Evolutionary conservation across 2,113 vertebrate species (phyloP), one percentile per base, ranked within the genome.

Genomic region (Sinocyclocheilus maitianheensis): DNA sequence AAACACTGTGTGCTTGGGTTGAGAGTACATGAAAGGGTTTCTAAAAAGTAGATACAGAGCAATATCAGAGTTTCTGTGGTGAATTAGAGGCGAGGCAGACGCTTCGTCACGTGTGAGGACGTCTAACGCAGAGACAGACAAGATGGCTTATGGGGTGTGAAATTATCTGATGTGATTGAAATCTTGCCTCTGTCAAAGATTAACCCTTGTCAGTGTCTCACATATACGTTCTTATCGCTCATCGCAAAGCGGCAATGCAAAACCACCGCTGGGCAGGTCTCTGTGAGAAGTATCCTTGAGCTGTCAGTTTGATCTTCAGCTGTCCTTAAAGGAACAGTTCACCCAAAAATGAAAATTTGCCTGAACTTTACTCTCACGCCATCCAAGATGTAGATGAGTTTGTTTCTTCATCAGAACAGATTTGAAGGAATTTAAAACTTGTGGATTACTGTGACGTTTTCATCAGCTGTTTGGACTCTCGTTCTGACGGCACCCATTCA

Each of bases 111-210:
- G 12, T 43, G 67, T 58, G 26, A 58, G 65, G 40, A n/a, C 3
- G 6, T 51, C 60, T 34, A 22, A 65, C 11, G 48, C n/a, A 18
- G 34, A 62, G 78, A 72, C 34, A 51, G 53, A 60, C 16, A 40
- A 22, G 14, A 24, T 71, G 77, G 53, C n/a, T 72, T 55, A 34
- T 71, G 63, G 79, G 46, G 63, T 83, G 67, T 72, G 48, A 74
- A 83, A 83, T 55, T 40, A 83, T 83, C 51, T 74, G 67, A 74
- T 60, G 24, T 81, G 85, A 86, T 63, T 74, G 79, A 82, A 82
- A 81, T 74, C 78, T 86, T 72, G 13, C 69, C 58, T 71, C 43
- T 46, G 69, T 60, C 85, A 81, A 62, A 82, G 78, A 72, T 60
- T 72, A 86, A 78, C 72, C 72, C 79, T 65, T 30, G 55, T 75